Evolutionary conservation across 2,797 vertebrate genomes (phyloP).

Genomic region (Eidolon dupreanum): DNA sequence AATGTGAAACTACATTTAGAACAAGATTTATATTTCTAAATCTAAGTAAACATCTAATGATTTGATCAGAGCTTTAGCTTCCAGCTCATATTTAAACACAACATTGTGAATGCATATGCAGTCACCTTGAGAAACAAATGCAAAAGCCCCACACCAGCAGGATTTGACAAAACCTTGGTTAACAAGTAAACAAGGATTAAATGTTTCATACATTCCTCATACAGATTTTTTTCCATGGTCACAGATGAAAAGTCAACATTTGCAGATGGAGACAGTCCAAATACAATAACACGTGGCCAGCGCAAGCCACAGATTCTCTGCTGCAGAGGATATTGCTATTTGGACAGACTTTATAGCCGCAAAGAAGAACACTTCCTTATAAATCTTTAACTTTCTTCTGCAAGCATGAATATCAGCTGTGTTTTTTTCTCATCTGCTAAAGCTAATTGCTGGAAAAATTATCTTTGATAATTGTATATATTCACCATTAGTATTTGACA

Average conservation of each 20-base stretch:
- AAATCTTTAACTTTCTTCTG: conserved; percentile 71
- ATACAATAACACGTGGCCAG: conserved; percentile 73
- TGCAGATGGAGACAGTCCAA: conserved; percentile 83
- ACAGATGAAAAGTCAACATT: conserved; percentile 85
- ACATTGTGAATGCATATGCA: conserved; percentile 57
- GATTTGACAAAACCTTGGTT: conserved; percentile 77
- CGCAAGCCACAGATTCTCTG: conserved; percentile 75
- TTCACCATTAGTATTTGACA: conserved; percentile 52
- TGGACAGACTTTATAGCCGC: conserved; percentile 74
- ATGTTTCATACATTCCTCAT: conserved; percentile 79
- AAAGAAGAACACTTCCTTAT: conserved; percentile 69
- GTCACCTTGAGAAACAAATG: conserved; percentile 78
- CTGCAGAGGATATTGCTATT: conserved; percentile 79
- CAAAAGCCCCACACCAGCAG: conserved; percentile 64
- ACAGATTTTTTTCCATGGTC: conserved; percentile 77
- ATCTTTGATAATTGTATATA: conserved; percentile 59
- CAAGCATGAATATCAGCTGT: conserved; percentile 35
- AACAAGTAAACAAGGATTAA: conserved; percentile 84
- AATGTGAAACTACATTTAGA: conserved; percentile 48
- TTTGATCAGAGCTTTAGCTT: conserved; percentile 56
- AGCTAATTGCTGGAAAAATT: conserved; percentile 51
- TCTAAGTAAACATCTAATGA: not conserved
- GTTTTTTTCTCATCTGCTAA: not conserved
- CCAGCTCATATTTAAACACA: conserved; percentile 40
- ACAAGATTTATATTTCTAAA: conserved; percentile 48